Base-by-base conservation (phyloP, 2,113 vertebrate species). In the Ascaphus truei region DNA sequence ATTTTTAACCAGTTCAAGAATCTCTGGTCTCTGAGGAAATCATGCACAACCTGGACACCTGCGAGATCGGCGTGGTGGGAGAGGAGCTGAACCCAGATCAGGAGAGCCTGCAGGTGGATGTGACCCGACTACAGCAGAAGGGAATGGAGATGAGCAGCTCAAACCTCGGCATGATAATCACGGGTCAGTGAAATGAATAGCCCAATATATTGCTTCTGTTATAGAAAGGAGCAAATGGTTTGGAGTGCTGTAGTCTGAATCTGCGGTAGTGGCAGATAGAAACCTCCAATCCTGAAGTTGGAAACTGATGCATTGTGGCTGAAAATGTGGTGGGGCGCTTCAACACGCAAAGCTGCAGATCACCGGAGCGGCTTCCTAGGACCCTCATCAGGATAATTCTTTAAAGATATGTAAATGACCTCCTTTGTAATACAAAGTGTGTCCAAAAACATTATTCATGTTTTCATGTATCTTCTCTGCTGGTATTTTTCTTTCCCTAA, bases 11-110 rank as follows among this genome's bases (percentile, higher is more conserved):
- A 99, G 97, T 98, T 15, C 96, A 99, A 93, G 97, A 99, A 67
- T 94, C 95, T 0, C 86, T 99, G 78, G 95, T 99, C 37, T 98
- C 97, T 0, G 97, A 99, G 73, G 97, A 99, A 87, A 96, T 98
- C 62, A 95, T 98, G 92, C 97, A 99, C 26, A 97, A 98, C 84
- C 84, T 99, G 86, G 97, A 99, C 73, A 93, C 89, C 0, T 99
- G 97, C 34, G 96, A 98, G 79, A 91, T 99, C 76, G 87, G 83
- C 0, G 96, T 92, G 69, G 80, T 95, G 7, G 96, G 95, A 20
- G 94, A 99, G 9, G 95, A 96, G 3, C 87, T 99, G 63, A 93
- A 94, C 29, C 86, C 85, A 1, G 93, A 96, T 9, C 93, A 97
- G 1, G 97, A 99, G 83, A 92, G 92, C 80, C 83, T 99, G 79